Evolutionary conservation across 2,113 vertebrate species (phyloP).

Genomic region (Limnothrissa miodon): DNA sequence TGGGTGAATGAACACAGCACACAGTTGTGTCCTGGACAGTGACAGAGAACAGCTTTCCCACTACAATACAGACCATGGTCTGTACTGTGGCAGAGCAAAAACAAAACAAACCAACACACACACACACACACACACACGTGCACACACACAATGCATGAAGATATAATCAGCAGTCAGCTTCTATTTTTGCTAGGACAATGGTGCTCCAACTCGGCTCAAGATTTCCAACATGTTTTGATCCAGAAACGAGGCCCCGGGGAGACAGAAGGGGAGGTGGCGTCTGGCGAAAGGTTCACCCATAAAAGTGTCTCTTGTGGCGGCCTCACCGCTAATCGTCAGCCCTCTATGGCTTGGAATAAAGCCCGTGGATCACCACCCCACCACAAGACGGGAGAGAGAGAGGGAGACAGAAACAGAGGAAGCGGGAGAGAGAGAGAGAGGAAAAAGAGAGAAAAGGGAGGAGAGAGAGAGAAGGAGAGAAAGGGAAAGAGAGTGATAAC

Average conservation of each 20-base stretch:
- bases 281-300: neutral
- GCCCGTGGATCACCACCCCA: neutral
- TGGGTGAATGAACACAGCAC: constrained; percentile 1
- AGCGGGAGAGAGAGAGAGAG: neutral
- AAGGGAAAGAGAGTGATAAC: no score
- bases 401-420: neutral
- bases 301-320: neutral
- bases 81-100: neutral
- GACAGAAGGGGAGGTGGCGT: constrained; percentile 24
- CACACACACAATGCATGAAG: neutral
- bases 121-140: neutral
- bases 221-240: neutral
- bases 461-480: neutral
- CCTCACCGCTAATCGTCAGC: constrained; percentile 1
- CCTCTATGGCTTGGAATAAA: neutral
- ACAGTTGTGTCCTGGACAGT: neutral
- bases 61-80: neutral
- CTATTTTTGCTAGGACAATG: neutral
- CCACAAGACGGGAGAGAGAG: neutral
- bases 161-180: neutral
- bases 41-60: neutral
- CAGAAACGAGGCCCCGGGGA: neutral
- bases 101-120: neutral
- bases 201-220: neutral
- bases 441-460: no score